Evolutionary conservation across 2,113 vertebrate species (phyloP), one percentile per base, ranked within the genome.

Genomic region (Grus americana): DNA sequence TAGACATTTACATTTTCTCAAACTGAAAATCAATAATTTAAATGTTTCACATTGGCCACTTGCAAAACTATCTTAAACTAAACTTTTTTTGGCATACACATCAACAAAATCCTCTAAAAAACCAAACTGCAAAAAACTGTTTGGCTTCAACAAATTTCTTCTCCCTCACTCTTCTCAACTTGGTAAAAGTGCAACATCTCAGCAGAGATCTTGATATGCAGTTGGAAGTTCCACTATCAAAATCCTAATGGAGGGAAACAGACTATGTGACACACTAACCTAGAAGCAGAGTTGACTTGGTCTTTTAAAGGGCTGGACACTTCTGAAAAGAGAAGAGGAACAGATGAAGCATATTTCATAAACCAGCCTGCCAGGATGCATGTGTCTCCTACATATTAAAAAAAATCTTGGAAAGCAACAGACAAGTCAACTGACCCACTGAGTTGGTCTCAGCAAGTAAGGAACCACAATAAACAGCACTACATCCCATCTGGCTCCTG

Each of bases 271-370:
- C 90, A 94, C 91, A 92, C 92, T 85, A 95, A 95, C 93, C 95
- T 88, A 95, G 88, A 83, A 79, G 75, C 32, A 94, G 90, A 92
- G 90, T 44, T 92, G 75, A 70, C 79, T 83, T 90, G 93, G 75
- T 88, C 93, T 92, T 92, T 95, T 80, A 92, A 95, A 93, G 75
- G 59, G 79, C 88, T 93, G 71, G 90, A 90, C 38, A 63, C 42
- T 59, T 83, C 93, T 88, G 79, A 83, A 93, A 96, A 96, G 90
- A 97, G 67, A 91, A 96, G 87, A 95, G 91, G 68, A 92, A 94
- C 21, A 94, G 68, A 94, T 83, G 34, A 97, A 80, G 72, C 20
- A 32, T 59, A 78, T 78, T 86, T 86, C 50, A 91, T 42, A 92
- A 44, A 80, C 46, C 63, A 90, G 67, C 50, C 86, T 84, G 75